Base-by-base conservation (phyloP, 2,113 vertebrate species). In the Bolborhynchus lineola region DNA sequence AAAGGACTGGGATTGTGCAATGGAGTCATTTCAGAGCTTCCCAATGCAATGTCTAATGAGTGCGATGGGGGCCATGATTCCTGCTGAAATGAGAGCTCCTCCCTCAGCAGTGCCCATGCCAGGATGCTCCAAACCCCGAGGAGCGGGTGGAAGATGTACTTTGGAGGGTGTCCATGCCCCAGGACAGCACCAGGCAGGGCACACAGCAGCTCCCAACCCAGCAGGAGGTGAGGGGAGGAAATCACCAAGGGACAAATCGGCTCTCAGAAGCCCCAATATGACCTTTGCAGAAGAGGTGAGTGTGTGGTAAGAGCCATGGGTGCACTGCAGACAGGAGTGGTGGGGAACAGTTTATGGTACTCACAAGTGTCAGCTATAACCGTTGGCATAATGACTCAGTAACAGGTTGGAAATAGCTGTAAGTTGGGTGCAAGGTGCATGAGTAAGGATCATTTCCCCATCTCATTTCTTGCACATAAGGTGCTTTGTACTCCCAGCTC, bases 31-130 rank as follows among this genome's bases (percentile, higher is more conserved):
- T 94, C 65, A 92, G 55, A 93, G 74, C 90, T 92, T 92, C 86
- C 92, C 90, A 91, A 47, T 31, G 46, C 76, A 85, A 97, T 50
- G 21, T 25, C 55, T 93, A 91, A 94, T 46, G 82, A 96, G 85
- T 65, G 53, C 33, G 16, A 57, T 16, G 57, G 76, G 93, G 79
- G 26, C n/a, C 80, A 67, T 18, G 79, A 49, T 57, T 88, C 60
- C 94, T 91, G 86, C 86, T 94, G 89, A 89, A 92, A 87, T 11
- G 44, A 1, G 35, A 96, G 71, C 57, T 84, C 62, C n/a, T 92
- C n/a, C 88, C 93, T 33, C 74, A 41, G 82, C 80, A 95, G 44
- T 29, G 42, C 60, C 9, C 3, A 60, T 70, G 88, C 82, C 84
- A 92, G 71, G 86, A 80, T 79, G 44, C 47, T 82, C 77, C 72